Percentiles rank a stretch among this genome's conserved stretches.
These are phyloP conservation scores for Penelope pileata DNA, from an alignment of 2,113 vertebrate genomes.

Conservation along the genomic window DNA sequence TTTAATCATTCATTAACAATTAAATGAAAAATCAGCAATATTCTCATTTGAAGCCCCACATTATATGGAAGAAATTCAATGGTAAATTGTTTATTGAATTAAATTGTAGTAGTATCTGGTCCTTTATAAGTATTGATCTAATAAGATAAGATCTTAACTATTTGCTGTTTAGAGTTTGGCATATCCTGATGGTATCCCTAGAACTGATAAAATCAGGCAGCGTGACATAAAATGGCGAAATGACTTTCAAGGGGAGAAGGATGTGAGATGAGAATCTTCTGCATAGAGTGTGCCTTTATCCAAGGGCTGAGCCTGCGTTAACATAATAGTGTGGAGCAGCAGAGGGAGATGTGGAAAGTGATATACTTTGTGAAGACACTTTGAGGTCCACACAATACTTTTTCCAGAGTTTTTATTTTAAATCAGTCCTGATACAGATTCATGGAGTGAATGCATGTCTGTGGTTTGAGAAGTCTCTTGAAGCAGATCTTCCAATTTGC, in stretches of 20 bases:
- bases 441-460: neutral
- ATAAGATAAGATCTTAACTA: slow-evolving; percentile 17
- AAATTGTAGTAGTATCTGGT: neutral
- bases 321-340: neutral
- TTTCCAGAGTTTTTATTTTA: neutral
- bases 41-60: neutral
- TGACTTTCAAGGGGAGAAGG: neutral
- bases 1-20: slow-evolving; percentile 2
- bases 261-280: neutral
- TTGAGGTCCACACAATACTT: neutral
- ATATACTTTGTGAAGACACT: neutral
- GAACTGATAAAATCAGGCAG: slow-evolving; percentile 19
- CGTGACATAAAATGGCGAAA: neutral
- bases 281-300: neutral
- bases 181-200: neutral
- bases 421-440: neutral
- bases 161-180: slow-evolving; percentile 1
- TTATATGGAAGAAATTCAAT: neutral
- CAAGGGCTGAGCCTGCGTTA: neutral
- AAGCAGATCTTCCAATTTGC: neutral
- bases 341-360: neutral
- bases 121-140: neutral
- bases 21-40: slow-evolving; percentile 16
- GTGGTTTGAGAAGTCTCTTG: neutral
- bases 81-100: neutral